These are phyloP conservation scores for Cheilosia soror DNA, from an alignment of 2,888 invertebrate species.

Conservation along the genomic window DNA sequence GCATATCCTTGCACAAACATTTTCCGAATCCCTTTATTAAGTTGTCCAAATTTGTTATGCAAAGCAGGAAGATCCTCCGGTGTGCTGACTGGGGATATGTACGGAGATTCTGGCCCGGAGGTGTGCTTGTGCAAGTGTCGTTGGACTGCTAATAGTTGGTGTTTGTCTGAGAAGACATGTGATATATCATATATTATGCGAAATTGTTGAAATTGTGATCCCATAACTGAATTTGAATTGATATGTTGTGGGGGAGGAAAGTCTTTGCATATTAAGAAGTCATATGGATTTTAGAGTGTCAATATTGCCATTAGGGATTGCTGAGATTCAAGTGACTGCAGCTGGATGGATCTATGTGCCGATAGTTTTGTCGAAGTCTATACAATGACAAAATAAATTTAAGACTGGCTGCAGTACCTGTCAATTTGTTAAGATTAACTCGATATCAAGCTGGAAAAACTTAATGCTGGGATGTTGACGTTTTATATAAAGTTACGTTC, in stretches of 20 bases:
- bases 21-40: constrained; percentile 73
- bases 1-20: constrained; percentile 73
- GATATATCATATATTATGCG: constrained; percentile 5
- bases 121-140: constrained; percentile 48
- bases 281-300: constrained; percentile 23
- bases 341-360: neutral
- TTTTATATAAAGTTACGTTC: too few species aligned
- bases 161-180: constrained; percentile 58
- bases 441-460: too few species aligned
- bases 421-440: neutral
- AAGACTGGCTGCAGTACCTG: neutral
- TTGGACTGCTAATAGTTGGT: constrained; percentile 64
- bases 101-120: neutral
- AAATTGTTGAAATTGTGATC: constrained; percentile 40
- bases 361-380: neutral
- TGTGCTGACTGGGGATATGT: constrained; percentile 27
- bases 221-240: constrained; percentile 46
- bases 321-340: neutral
- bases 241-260: constrained; percentile 20
- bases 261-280: constrained; percentile 34
- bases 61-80: constrained; percentile 62
- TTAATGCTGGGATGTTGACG: too few species aligned
- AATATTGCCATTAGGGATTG: constrained; percentile 15
- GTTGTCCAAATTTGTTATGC: constrained; percentile 75
- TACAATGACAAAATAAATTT: neutral